Conservation (phyloP, 2,888 invertebrate genomes). For the Drosophila imparisetae region DNA sequence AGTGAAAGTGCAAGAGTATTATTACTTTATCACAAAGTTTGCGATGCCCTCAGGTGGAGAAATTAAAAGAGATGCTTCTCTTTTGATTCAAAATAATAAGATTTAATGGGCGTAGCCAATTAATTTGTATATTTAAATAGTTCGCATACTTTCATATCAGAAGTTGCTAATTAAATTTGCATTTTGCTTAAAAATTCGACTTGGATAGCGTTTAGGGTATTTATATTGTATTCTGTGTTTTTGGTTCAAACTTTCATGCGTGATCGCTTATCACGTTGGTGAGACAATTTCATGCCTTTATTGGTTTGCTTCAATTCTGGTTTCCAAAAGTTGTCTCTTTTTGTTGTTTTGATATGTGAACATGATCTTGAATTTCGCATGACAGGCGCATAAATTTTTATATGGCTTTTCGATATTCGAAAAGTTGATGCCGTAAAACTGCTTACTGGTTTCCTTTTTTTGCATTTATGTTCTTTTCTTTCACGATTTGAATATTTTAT, state of each 20-base stretch:
- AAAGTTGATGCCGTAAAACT: constrained; percentile 38
- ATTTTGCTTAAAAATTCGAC: constrained; percentile 10
- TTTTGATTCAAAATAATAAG: too few relatives aligned
- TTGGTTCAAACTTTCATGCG: constrained; percentile 33
- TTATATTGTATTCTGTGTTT: constrained; percentile 15
- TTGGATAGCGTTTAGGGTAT: constrained; percentile 6
- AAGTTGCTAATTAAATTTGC: background rate
- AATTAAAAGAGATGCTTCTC: background rate
- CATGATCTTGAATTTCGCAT: constrained; percentile 77
- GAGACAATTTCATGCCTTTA: constrained; percentile 12
- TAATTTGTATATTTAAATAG: background rate
- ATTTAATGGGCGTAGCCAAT: background rate
- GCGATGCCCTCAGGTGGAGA: background rate
- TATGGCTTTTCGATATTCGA: constrained; percentile 39
- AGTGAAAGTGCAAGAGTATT: constrained; percentile 3
- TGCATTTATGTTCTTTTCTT: constrained; percentile 34
- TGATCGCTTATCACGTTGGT: constrained; percentile 53
- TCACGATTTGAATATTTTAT: constrained; percentile 48
- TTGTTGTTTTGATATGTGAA: constrained; percentile 24
- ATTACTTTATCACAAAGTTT: constrained; percentile 19
- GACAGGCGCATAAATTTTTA: constrained; percentile 57
- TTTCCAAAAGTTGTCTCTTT: constrained; percentile 33
- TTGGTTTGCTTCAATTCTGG: constrained; percentile 29
- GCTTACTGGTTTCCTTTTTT: constrained; percentile 26
- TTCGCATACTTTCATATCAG: background rate